A percentile compares a stretch with the other conserved stretches of the same genome.
phyloP scores from a whole-genome alignment of 1,140 invertebrate genomes.

The Drosophila pseudoananassae region DNA sequence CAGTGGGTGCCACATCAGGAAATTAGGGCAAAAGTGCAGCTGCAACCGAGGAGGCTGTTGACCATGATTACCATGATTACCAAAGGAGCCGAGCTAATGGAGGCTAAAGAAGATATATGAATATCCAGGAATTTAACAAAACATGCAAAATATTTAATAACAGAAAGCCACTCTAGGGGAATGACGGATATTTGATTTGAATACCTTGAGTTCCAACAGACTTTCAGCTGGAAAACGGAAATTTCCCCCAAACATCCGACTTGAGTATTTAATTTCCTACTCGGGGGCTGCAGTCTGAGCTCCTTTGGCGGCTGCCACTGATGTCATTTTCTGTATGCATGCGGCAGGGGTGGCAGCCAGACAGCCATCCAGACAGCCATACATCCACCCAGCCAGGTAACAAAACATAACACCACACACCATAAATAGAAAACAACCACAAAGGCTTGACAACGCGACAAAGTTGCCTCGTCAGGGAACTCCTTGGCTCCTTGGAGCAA shows the following conservation, averaged over 20 bases:
- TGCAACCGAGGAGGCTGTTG: not conserved
- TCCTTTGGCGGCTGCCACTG: conserved; percentile 31
- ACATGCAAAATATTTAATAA: too few relatives aligned
- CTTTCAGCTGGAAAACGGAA: conserved; percentile 54
- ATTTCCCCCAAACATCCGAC: conserved; percentile 76
- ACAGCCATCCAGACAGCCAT: conserved; percentile 43
- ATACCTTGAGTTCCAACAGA: conserved; percentile 32
- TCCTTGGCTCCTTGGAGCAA: not conserved
- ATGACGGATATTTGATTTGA: not conserved
- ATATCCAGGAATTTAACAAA: conserved; percentile 15
- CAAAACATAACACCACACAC: conserved; percentile 43
- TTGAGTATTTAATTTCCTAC: conserved; percentile 78
- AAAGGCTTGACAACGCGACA: conserved; percentile 75
- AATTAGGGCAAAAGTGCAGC: conserved; percentile 60
- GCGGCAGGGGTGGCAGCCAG: conserved; percentile 37
- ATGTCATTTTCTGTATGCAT: conserved; percentile 59
- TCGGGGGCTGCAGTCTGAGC: conserved; percentile 61
- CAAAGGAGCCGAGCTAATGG: conserved; percentile 8
- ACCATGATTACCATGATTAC: conserved; percentile 20
- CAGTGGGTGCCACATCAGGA: conserved; percentile 22
- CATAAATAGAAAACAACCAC: conserved; percentile 74
- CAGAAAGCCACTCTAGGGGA: too few relatives aligned
- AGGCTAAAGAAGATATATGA: too few relatives aligned
- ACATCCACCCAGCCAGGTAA: too few relatives aligned
- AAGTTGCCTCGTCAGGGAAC: conserved; percentile 30